These are phyloP conservation scores for Noctuana brunneofusca DNA, from an alignment of 2,888 invertebrate species.

Conservation along the genomic window DNA sequence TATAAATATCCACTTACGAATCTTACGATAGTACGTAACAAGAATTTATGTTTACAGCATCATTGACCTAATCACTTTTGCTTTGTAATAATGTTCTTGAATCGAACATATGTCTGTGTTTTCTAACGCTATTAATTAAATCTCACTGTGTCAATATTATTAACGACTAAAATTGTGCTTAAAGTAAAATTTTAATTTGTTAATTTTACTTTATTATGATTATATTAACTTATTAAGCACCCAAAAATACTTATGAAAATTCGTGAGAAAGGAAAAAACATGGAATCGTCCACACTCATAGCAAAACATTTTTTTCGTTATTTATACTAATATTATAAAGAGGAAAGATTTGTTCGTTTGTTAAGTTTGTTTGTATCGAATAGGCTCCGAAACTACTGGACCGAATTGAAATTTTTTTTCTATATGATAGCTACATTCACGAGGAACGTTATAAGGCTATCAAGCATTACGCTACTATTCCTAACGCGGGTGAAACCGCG, in stretches of 20 bases:
- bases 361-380: too few relatives aligned
- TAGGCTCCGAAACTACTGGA: too few relatives aligned
- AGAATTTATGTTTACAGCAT: slow-evolving; percentile 5
- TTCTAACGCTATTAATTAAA: not conserved
- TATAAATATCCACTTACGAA: slow-evolving; percentile 1
- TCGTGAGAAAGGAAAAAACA: slow-evolving; percentile 3
- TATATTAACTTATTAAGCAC: not conserved
- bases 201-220: not conserved
- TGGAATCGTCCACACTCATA: not conserved
- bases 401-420: too few relatives aligned
- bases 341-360: too few relatives aligned
- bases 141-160: not conserved
- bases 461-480: too few relatives aligned
- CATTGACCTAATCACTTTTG: slow-evolving; percentile 11
- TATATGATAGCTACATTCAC: too few relatives aligned
- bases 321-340: too few relatives aligned
- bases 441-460: too few relatives aligned
- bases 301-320: not conserved
- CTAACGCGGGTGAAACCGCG: too few relatives aligned
- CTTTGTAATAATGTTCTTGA: slow-evolving; percentile 4
- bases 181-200: not conserved
- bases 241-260: not conserved
- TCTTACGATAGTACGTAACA: not conserved
- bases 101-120: not conserved
- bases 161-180: not conserved